Evolutionary conservation across 2,888 invertebrate species (phyloP).

Genomic region (Actias luna): DNA sequence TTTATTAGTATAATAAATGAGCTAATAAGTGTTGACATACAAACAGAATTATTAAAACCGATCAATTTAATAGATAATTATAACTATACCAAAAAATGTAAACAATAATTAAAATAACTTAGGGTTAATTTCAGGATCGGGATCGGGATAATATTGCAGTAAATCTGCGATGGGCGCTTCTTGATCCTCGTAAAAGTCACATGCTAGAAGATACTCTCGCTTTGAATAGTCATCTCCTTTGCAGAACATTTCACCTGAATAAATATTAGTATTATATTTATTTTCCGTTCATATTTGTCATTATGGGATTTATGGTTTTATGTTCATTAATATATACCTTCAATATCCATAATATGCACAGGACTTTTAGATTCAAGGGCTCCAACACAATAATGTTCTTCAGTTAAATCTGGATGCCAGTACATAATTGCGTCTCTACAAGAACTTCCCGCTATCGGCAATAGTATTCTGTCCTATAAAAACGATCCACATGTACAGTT

Average conservation of each 20-base stretch:
- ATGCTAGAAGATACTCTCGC: conserved; percentile 69
- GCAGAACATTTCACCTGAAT: conserved; percentile 73
- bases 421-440: conserved; percentile 77
- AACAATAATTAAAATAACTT: conserved; percentile 33
- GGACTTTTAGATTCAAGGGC: conserved; percentile 68
- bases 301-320: too few relatives aligned
- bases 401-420: conserved; percentile 73
- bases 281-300: neutral
- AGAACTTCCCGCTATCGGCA: conserved; percentile 71
- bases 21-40: too few relatives aligned
- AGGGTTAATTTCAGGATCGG: conserved; percentile 67
- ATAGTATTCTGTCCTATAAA: conserved; percentile 65
- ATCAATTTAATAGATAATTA: too few relatives aligned
- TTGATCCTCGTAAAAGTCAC: conserved; percentile 77
- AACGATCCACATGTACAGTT: neutral
- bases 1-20: too few relatives aligned
- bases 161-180: conserved; percentile 74
- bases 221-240: conserved; percentile 76
- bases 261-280: neutral
- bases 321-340: conserved; percentile 45
- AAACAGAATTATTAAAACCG: too few relatives aligned
- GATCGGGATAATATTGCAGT: conserved; percentile 73
- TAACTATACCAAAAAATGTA: too few relatives aligned
- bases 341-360: conserved; percentile 69
- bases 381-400: conserved; percentile 75